Percentiles rank a stretch among this genome's conserved stretches.
Conservation (phyloP, 2,797 vertebrate species). For the Alauda arvensis region DNA sequence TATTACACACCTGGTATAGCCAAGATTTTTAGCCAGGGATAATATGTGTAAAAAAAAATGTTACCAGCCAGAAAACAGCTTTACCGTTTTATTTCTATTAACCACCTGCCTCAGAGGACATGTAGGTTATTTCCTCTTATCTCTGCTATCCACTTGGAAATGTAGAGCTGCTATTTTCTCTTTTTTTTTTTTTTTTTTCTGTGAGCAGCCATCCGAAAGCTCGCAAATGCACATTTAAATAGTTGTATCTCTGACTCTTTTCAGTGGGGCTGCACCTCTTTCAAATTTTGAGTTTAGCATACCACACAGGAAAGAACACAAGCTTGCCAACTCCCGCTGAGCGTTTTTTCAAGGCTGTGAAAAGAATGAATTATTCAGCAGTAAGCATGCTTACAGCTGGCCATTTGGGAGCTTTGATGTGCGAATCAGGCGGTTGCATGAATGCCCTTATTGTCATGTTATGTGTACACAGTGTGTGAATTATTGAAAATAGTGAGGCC, state of each 20-base stretch:
- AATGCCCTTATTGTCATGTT: conserved; percentile 99
- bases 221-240: conserved; percentile 60
- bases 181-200: background rate
- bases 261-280: conserved; percentile 66
- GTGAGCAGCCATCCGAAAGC: conserved; percentile 48
- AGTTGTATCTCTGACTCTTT: conserved; percentile 63
- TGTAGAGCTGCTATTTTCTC: background rate
- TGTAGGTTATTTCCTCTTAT: conserved; percentile 46
- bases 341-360: conserved; percentile 87
- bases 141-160: conserved; percentile 10
- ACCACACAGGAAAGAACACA: conserved; percentile 78
- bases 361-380: conserved; percentile 98
- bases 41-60: background rate
- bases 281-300: conserved; percentile 80
- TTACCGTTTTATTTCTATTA: conserved; percentile 40
- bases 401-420: conserved; percentile 98
- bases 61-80: background rate
- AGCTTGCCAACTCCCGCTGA: conserved; percentile 83
- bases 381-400: conserved; percentile 97
- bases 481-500: conserved; percentile 94
- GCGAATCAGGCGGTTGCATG: conserved; percentile 92
- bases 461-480: conserved; percentile 97
- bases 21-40: background rate
- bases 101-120: conserved; percentile 38
- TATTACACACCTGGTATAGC: background rate